Conservation (phyloP, 2,113 vertebrate genomes). For the Gobio gobio region DNA sequence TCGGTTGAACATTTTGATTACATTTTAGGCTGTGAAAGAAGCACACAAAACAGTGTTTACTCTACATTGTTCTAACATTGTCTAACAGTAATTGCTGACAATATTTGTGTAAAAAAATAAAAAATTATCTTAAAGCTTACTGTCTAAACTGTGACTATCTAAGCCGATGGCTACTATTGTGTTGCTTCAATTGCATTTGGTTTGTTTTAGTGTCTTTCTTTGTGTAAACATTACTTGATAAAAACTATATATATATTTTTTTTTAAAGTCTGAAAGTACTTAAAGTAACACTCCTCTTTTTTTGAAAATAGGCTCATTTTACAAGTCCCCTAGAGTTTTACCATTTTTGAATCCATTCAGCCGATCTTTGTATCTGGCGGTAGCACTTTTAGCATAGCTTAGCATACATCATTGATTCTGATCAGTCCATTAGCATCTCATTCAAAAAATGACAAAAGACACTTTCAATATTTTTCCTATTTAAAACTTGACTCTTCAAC, state of each 20-base stretch:
- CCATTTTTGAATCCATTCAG: too few species aligned
- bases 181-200: neutral
- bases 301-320: too few species aligned
- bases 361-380: too few species aligned
- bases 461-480: too few species aligned
- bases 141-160: neutral
- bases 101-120: conserved; percentile 85
- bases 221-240: neutral
- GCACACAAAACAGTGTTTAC: conserved; percentile 59
- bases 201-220: neutral
- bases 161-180: neutral
- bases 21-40: conserved; percentile 53
- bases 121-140: conserved; percentile 62
- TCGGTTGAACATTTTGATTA: conserved; percentile 52
- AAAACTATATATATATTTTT: neutral
- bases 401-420: too few species aligned
- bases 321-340: too few species aligned
- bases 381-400: too few species aligned
- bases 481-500: too few species aligned
- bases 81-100: conserved; percentile 80
- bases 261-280: too few species aligned
- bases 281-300: too few species aligned
- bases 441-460: too few species aligned
- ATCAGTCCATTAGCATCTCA: too few species aligned
- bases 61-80: conserved; percentile 77